Base-by-base conservation (phyloP, 1,140 invertebrate species). In the Chironomus striatipennis region DNA sequence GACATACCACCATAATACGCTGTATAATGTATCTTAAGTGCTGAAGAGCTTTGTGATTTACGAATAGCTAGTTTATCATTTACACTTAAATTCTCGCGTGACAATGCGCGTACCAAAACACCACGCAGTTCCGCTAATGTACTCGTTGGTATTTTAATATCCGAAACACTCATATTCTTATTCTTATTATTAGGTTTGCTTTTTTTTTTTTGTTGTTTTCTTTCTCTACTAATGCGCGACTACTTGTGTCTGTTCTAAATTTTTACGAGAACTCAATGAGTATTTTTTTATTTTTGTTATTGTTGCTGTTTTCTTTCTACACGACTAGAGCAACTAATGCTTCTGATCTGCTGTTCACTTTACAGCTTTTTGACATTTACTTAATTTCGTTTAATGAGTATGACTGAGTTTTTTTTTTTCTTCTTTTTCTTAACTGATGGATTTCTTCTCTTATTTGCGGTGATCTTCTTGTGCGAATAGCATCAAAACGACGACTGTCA, bases 71-170 rank as follows among this genome's bases (percentile, higher is more conserved):
- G 9, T 21, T 70, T 70, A 70, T 70, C 65, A 70, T 5, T 70
- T 15, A 70, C 65, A 70, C 65, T 70, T 7, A 70, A 21, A 70
- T 70, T 70, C 18, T 70, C 65, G 65, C 65, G 65, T 70, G 65
- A 70, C 18, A 70, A 20, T 70, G 65, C 65, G 7, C 65, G 65
- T 10, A 70, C 65, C 18, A 70, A 17, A 18, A 70, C 65, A 10
- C 65, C 65, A 18, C 65, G 65, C 65, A 70, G 18, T 21, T 70
- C 65, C 8, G 65, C 65, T 18, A 70, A 17, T 20, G 65, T 70
- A 7, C 9, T 70, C 9, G 15, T 70, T 18, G 65, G 65, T 70
- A 70, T 70, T 70, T 18, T 70, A 21, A 70, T 20, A 21, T 70
- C 65, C n/a, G n/a, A 15, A 20, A 70, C 10, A 12, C 65, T 70